Conservation (phyloP, 2,797 vertebrate species). For the Avahi laniger region DNA sequence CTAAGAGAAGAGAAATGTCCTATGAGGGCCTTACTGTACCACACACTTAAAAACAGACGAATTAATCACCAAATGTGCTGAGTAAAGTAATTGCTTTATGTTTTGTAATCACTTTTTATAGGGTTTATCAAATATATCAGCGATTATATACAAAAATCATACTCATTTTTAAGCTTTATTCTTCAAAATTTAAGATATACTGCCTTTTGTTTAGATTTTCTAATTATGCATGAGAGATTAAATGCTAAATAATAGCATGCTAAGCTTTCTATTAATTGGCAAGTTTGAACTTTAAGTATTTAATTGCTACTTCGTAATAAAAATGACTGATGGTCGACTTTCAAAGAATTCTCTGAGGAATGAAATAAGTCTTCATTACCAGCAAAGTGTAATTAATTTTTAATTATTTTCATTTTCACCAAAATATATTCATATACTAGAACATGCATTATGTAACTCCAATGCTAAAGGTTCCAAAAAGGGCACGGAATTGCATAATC, state of each 20-base stretch:
- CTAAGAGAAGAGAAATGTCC: not conserved
- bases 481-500: slow-evolving; percentile 67
- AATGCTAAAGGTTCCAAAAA: slow-evolving; percentile 71
- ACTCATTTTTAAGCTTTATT: not conserved
- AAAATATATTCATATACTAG: slow-evolving; percentile 73
- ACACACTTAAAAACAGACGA: not conserved
- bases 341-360: slow-evolving; percentile 65
- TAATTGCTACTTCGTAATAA: slow-evolving; percentile 68
- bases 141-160: not conserved
- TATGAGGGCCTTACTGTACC: not conserved
- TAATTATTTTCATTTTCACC: slow-evolving; percentile 81
- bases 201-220: slow-evolving; percentile 13
- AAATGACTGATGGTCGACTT: slow-evolving; percentile 60
- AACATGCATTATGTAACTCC: slow-evolving; percentile 79
- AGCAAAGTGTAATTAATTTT: slow-evolving; percentile 72
- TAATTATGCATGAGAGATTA: not conserved
- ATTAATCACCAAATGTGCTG: not conserved
- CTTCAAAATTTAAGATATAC: slow-evolving; percentile 18
- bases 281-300: slow-evolving; percentile 52
- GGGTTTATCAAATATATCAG: not conserved
- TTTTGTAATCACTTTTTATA: not conserved
- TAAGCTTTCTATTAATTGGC: slow-evolving; percentile 42
- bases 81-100: not conserved
- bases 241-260: not conserved
- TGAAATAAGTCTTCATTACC: slow-evolving; percentile 74